A percentile compares a stretch with the other conserved stretches of the same genome.
These are phyloP conservation scores for Dolichallabes microphthalmus DNA, from an alignment of 2,113 vertebrate genomes.

Conservation along the genomic window DNA sequence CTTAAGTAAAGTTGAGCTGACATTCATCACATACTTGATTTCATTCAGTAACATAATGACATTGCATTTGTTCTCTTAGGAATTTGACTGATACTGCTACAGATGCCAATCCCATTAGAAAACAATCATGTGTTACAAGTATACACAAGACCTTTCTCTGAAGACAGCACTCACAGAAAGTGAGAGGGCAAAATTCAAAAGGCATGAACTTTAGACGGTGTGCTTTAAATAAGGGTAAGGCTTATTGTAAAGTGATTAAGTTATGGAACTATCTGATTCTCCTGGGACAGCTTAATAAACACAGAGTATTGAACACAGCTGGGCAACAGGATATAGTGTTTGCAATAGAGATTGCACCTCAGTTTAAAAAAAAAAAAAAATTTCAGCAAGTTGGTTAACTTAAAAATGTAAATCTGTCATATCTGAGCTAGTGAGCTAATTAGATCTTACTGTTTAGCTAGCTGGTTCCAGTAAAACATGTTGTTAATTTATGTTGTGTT, in stretches of 20 bases:
- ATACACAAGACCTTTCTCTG: neutral
- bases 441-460: too few species aligned
- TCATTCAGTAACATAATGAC: neutral
- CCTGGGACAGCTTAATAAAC: neutral
- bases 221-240: neutral
- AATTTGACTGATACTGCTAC: slow-evolving; percentile 16
- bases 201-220: slow-evolving; percentile 18
- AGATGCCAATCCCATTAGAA: slow-evolving; percentile 8
- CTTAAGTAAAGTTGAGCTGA: slow-evolving; percentile 1
- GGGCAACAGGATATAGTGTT: neutral
- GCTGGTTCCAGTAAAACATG: too few species aligned
- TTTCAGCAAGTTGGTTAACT: neutral
- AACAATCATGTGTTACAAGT: slow-evolving; percentile 5
- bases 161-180: neutral
- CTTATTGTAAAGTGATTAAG: neutral
- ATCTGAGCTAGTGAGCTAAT: too few species aligned
- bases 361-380: neutral
- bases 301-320: neutral
- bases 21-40: neutral
- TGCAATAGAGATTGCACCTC: neutral
- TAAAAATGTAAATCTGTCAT: too few species aligned
- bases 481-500: too few species aligned
- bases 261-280: neutral
- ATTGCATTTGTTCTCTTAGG: neutral
- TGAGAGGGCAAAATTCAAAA: slow-evolving; percentile 4